phyloP scores from a whole-genome alignment of 2,888 invertebrate species.

The Amphipoea lucens region DNA sequence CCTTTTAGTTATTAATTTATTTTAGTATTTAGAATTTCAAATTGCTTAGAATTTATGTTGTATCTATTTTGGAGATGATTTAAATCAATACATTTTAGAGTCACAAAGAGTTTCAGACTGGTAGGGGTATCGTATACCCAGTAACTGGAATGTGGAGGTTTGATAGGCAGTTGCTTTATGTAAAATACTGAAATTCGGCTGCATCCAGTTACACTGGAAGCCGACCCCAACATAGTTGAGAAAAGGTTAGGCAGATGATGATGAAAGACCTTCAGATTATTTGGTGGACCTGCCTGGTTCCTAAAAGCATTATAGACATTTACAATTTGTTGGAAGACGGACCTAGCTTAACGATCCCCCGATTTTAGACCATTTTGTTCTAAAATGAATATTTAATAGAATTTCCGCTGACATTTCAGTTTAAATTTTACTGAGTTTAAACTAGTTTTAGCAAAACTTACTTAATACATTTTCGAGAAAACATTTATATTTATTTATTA shows the following conservation, averaged over 20 bases:
- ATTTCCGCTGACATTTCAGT: background rate
- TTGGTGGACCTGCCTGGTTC: background rate
- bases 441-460: background rate
- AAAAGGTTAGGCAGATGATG: background rate
- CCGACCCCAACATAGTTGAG: background rate
- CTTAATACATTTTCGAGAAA: background rate
- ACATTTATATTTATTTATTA: background rate
- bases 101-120: background rate
- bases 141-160: background rate
- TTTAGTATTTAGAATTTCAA: constrained; percentile 26
- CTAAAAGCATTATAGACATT: background rate
- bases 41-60: constrained; percentile 1
- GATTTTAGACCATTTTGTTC: background rate
- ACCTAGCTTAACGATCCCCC: background rate
- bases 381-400: background rate
- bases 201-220: background rate
- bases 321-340: background rate
- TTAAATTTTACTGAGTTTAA: background rate
- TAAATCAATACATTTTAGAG: background rate
- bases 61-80: background rate
- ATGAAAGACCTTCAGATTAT: background rate
- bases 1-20: constrained; percentile 28
- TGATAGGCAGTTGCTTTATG: background rate
- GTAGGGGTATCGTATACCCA: background rate
- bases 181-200: background rate